Evolutionary conservation across 2,797 vertebrate species (phyloP).

Genomic region (Mastacembelus armatus): DNA sequence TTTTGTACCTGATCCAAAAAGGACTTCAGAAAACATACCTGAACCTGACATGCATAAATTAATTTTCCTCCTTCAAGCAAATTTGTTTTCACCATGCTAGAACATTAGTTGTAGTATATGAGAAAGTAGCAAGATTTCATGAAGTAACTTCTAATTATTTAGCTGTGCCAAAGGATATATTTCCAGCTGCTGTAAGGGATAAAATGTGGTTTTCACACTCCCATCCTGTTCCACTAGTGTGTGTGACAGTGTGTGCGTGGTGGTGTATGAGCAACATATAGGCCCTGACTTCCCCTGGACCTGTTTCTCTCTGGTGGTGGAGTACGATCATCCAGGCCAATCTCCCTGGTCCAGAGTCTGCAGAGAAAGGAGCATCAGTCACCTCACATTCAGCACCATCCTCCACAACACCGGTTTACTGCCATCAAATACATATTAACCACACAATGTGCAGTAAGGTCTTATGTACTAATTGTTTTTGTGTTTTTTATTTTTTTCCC

Average conservation of each 20-base stretch:
- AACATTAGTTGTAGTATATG: neutral
- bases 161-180: conserved; percentile 17
- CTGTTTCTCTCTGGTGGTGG: conserved; percentile 89
- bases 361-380: conserved; percentile 82
- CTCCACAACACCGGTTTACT: conserved; percentile 75
- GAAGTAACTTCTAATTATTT: conserved; percentile 1
- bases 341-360: conserved; percentile 88
- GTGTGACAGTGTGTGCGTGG: conserved; percentile 78
- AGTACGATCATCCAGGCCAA: conserved; percentile 87
- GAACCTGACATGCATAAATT: too few relatives aligned
- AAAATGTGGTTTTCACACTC: conserved; percentile 13
- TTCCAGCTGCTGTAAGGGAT: conserved; percentile 5
- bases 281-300: conserved; percentile 92
- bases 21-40: too few relatives aligned
- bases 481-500: neutral
- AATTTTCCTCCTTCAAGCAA: too few relatives aligned
- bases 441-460: neutral
- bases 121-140: neutral
- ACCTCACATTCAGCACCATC: conserved; percentile 84
- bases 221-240: conserved; percentile 72
- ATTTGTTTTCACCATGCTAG: neutral
- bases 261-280: conserved; percentile 87
- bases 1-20: too few relatives aligned
- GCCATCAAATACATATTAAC: neutral
- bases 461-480: neutral